These are phyloP conservation scores for Peromyscus maniculatus DNA, from an alignment of 2,113 vertebrate species.

Conservation along the genomic window DNA sequence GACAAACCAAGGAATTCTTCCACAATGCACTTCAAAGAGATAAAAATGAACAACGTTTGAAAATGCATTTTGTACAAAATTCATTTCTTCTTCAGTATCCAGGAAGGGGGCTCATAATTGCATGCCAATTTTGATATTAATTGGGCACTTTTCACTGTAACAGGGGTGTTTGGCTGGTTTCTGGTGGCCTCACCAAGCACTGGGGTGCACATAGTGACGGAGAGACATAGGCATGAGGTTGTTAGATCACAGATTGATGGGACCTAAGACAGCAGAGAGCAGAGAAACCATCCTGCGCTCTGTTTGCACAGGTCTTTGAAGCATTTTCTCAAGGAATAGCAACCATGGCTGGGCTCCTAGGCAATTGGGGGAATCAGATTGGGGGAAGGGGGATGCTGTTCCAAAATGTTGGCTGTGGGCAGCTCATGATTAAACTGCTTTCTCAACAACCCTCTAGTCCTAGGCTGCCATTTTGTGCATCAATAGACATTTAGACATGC, in stretches of 20 bases:
- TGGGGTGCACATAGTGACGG: neutral
- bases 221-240: neutral
- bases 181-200: neutral
- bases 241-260: rapidly evolving
- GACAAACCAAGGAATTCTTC: neutral
- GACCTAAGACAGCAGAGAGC: neutral
- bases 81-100: neutral
- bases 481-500: neutral
- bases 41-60: neutral
- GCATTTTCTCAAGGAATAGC: neutral
- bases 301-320: neutral
- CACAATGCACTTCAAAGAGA: neutral
- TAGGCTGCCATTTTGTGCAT: neutral
- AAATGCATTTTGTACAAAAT: neutral
- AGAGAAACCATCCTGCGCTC: neutral
- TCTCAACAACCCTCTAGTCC: neutral
- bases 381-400: neutral
- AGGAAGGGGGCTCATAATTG: neutral
- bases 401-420: neutral
- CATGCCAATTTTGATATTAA: neutral
- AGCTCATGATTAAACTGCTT: neutral
- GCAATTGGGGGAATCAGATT: no score
- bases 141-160: neutral
- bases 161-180: neutral
- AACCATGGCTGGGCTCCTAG: neutral